Evolutionary conservation across 2,797 vertebrate genomes (phyloP).

Genomic region (Microctenopoma steveboyesi): DNA sequence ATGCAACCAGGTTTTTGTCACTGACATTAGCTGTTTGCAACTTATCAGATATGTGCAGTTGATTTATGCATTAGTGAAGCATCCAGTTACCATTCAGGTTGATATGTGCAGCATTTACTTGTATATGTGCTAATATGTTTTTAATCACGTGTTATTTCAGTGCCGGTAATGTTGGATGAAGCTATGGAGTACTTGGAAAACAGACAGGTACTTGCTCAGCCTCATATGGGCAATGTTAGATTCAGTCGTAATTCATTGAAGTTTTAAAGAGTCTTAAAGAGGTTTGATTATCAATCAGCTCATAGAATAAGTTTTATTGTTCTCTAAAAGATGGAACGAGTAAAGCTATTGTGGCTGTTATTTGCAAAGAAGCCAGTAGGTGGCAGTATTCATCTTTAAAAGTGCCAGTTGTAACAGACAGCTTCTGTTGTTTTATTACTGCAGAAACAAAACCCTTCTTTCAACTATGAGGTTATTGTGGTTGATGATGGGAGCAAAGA

Average conservation of each 20-base stretch:
- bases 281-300: not conserved
- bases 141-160: conserved; percentile 76
- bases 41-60: not conserved
- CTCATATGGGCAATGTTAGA: not conserved
- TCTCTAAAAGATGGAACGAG: not conserved
- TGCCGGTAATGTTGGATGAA: conserved; percentile 98
- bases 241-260: not conserved
- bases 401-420: not conserved
- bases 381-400: conserved; percentile 53
- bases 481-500: conserved; percentile 97
- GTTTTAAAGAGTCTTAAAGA: not conserved
- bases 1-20: not conserved
- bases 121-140: not conserved
- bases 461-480: conserved; percentile 95
- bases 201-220: conserved; percentile 85
- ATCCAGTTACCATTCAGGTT: not conserved
- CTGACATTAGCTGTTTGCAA: not conserved
- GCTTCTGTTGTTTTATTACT: conserved; percentile 39
- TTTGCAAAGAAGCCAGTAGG: conserved; percentile 52
- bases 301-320: not conserved
- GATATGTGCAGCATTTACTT: not conserved
- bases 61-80: not conserved
- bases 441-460: conserved; percentile 87
- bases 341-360: not conserved
- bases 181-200: conserved; percentile 92